Evolutionary conservation across 2,888 invertebrate species (phyloP).

Genomic region (Junonia oenone): DNA sequence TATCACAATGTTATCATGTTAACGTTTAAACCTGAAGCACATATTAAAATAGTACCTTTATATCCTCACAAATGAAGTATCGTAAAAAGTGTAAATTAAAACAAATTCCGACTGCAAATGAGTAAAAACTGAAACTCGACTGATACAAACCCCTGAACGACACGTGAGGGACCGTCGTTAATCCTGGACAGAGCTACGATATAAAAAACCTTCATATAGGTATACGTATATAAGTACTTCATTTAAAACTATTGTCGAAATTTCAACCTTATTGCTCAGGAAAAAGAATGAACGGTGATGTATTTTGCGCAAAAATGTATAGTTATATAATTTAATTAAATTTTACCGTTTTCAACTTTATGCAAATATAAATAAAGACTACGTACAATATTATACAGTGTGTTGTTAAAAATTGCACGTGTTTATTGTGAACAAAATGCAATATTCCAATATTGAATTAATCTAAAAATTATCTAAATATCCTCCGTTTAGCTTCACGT

Average conservation of each 20-base stretch:
- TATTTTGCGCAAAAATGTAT: background rate
- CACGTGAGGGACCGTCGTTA: constrained; percentile 16
- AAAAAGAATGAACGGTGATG: background rate
- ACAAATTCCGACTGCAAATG: too few relatives aligned
- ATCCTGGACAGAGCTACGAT: background rate
- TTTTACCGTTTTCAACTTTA: background rate
- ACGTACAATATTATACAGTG: background rate
- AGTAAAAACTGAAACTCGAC: too few relatives aligned
- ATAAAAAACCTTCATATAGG: background rate
- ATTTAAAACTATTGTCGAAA: background rate
- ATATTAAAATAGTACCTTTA: too few relatives aligned
- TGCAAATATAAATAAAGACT: background rate
- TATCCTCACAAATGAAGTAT: too few relatives aligned
- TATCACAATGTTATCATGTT: too few relatives aligned
- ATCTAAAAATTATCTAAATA: too few relatives aligned
- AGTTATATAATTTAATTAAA: background rate
- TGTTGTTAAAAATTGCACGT: background rate
- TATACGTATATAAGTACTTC: background rate
- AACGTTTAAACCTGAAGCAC: too few relatives aligned
- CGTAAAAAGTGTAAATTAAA: too few relatives aligned
- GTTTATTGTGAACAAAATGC: too few relatives aligned
- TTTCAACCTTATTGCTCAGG: background rate
- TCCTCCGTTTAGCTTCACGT: too few relatives aligned
- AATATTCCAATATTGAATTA: too few relatives aligned
- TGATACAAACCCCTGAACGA: constrained; percentile 21